These are phyloP conservation scores for Gyps fulvus DNA, from an alignment of 2,113 vertebrate species.

Conservation along the genomic window DNA sequence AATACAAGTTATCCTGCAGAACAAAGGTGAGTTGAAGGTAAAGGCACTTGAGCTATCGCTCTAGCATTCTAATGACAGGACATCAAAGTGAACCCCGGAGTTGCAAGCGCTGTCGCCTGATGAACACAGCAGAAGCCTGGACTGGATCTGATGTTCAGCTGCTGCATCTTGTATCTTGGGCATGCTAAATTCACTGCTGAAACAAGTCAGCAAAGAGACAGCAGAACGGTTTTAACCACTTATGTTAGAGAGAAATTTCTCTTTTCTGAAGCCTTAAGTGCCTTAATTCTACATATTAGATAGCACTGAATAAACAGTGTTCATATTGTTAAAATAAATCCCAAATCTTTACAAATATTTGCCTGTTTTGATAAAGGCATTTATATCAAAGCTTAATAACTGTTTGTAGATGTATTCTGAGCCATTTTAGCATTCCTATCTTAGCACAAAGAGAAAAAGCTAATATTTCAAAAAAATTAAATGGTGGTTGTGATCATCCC, in stretches of 20 bases:
- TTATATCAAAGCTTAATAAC: neutral
- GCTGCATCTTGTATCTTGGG: neutral
- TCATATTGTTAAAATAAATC: neutral
- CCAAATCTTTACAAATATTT: neutral
- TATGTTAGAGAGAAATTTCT: neutral
- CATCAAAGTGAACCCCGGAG: conserved; percentile 29
- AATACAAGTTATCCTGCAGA: conserved; percentile 53
- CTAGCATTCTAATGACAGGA: conserved; percentile 47
- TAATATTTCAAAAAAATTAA: neutral
- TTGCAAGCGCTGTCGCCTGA: neutral
- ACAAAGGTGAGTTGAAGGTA: conserved; percentile 66
- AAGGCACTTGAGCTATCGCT: neutral
- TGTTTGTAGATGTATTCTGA: neutral
- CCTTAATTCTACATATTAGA: conserved; percentile 3
- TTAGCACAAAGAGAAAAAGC: neutral
- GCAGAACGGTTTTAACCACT: neutral
- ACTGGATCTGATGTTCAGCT: neutral
- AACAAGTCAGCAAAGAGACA: neutral
- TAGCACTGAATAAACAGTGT: neutral
- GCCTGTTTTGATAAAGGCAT: neutral
- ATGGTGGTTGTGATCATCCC: neutral
- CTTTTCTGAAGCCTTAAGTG: neutral
- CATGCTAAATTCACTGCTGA: neutral
- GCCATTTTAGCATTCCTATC: neutral
- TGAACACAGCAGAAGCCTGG: neutral